phyloP scores from a whole-genome alignment of 2,113 vertebrate species.

The Sphaerodactylus townsendi region DNA sequence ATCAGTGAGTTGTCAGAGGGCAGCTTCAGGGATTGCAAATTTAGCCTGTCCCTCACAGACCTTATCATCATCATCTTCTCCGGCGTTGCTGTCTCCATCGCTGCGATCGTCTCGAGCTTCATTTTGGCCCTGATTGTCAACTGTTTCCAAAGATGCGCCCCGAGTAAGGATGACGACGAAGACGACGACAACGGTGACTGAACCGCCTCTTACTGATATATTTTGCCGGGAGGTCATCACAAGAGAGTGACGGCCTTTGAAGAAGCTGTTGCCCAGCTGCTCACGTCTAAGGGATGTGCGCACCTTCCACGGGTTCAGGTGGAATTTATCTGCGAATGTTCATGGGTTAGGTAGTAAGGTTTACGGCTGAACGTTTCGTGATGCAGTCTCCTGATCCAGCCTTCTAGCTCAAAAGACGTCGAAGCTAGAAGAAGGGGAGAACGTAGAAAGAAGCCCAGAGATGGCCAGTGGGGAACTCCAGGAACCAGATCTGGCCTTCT shows the following conservation, averaged over 20 bases:
- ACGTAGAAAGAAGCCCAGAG: background rate
- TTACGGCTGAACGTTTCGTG: background rate
- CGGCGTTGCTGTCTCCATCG: constrained; percentile 94
- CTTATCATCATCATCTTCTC: constrained; percentile 98
- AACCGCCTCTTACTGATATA: constrained; percentile 1
- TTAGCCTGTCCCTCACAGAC: constrained; percentile 91
- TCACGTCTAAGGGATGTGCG: background rate
- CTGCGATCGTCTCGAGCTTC: constrained; percentile 96
- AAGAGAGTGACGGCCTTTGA: constrained; percentile 26
- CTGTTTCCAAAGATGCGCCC: constrained; percentile 95
- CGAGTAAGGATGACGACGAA: constrained; percentile 90
- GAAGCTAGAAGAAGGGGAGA: background rate
- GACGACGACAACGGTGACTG: constrained; percentile 83
- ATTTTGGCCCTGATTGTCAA: constrained; percentile 95
- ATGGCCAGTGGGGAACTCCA: too few species aligned
- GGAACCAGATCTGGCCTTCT: too few species aligned
- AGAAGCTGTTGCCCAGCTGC: background rate
- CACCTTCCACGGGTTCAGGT: background rate
- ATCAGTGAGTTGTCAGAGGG: constrained; percentile 91
- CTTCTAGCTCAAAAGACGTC: background rate
- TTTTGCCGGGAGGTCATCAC: background rate
- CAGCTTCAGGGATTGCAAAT: constrained; percentile 96
- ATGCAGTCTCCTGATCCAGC: background rate
- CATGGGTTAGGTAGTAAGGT: background rate
- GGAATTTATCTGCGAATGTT: background rate